Conservation (phyloP, 1,140 invertebrate species). For the Drosophila grimshawi region DNA sequence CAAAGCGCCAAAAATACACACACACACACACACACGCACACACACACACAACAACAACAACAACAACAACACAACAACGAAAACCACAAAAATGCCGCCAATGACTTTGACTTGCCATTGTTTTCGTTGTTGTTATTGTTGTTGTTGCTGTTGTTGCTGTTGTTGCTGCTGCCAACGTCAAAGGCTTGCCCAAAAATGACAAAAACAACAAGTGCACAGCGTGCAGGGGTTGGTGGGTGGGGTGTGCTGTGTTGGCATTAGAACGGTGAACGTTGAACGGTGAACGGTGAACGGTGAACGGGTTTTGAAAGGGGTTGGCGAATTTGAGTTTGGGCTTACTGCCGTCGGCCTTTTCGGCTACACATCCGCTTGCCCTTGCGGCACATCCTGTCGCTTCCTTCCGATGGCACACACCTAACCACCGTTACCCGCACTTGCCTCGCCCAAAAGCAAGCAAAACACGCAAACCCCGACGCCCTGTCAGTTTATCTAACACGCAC, state of each 20-base stretch:
- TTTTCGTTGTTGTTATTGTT: constrained; percentile 23
- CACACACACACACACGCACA: not conserved
- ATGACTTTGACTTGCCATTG: constrained; percentile 43
- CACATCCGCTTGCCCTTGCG: constrained; percentile 81
- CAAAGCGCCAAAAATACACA: constrained; percentile 47
- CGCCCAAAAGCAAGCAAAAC: constrained; percentile 6
- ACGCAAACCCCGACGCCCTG: constrained; percentile 45
- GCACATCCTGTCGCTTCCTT: constrained; percentile 72
- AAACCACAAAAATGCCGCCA: constrained; percentile 77
- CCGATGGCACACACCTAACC: constrained; percentile 44
- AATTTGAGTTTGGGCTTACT: constrained; percentile 21
- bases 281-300: not conserved
- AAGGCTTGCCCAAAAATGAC: constrained; percentile 59
- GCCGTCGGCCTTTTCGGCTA: constrained; percentile 37
- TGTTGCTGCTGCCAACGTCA: constrained; percentile 53
- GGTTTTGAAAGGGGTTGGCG: not conserved
- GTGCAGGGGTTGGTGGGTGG: constrained; percentile 1
- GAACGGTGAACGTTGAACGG: too few species aligned
- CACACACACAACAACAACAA: constrained; percentile 12
- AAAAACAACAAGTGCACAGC: constrained; percentile 14
- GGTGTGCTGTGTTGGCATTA: too few species aligned
- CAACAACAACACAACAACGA: constrained; percentile 16
- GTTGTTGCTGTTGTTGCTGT: constrained; percentile 37
- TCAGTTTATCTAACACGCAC: constrained; percentile 80
- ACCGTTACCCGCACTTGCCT: not conserved